Base-by-base conservation (phyloP, 1,140 invertebrate genomes). In the Manduca sexta region DNA sequence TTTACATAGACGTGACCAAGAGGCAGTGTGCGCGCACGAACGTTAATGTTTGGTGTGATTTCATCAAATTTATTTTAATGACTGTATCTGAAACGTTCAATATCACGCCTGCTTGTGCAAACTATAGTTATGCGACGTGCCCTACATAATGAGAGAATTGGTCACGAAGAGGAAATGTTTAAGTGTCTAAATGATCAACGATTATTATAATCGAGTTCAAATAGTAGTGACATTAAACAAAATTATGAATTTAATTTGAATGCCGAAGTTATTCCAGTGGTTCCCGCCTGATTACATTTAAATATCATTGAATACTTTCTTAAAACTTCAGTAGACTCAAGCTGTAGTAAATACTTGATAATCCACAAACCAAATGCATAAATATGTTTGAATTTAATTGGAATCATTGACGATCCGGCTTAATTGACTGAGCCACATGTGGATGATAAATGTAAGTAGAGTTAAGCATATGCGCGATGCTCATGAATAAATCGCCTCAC, bases 371-470 rank as follows among this genome's bases (percentile, higher is more conserved):
- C 2, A 21, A 21, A 21, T 21, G 21, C 2, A 21, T 21, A 26
- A 26, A 26, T 1, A 26, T 1, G 8, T 21, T 21, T 1, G 21
- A 8, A 8, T 26, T 3, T 26, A 26, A 5, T 26, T 8, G 21
- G 21, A 26, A 77, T 81, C 73, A 76, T 68, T 67, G 69, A 63
- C 66, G 70, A 60, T 74, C 60, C 68, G 70, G 79, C 81, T 80
- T 79, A 80, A 84, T 84, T 84, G 78, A 84, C 77, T 72, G 73
- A 74, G 69, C 58, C 69, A 64, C 67, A 69, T 71, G 64, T 67
- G 60, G 72, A 81, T 82, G 80, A 84, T 84, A 76, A 82, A 84
- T 84, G 78, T 69, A 62, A 63, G 63, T 51, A 53, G 71, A 72
- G 78, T 81, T 81, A 74, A 79, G 65, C 74, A 74, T 72, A 74